Evolutionary conservation across 2,113 vertebrate species (phyloP).

Genomic region (Labeo rohita): DNA sequence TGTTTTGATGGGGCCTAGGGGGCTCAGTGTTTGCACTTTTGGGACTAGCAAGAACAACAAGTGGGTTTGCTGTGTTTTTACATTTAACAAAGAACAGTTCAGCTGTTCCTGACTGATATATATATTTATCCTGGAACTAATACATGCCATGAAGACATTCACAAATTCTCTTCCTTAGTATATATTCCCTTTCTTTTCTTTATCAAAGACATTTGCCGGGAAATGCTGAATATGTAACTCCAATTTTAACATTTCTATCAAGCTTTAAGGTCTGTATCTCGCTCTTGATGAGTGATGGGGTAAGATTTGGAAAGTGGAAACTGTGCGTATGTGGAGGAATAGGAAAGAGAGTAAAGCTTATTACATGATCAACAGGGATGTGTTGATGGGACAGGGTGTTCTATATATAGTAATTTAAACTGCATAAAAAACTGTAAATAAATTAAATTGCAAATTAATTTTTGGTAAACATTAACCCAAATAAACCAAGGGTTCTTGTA

Average conservation of each 20-base stretch:
- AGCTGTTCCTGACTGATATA: background rate
- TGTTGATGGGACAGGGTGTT: background rate
- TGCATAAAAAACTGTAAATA: background rate
- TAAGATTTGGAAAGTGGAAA: background rate
- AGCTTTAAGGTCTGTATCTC: background rate
- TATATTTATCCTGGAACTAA: background rate
- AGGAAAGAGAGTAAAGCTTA: background rate
- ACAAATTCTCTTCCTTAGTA: background rate
- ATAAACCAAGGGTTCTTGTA: too few relatives aligned
- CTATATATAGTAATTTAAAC: background rate
- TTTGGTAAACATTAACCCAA: too few relatives aligned
- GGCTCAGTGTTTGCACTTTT: too few relatives aligned
- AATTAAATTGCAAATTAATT: too few relatives aligned
- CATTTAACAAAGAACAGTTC: background rate
- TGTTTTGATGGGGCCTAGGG: too few relatives aligned
- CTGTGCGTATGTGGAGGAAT: background rate
- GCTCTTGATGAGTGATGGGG: background rate
- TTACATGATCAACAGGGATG: background rate
- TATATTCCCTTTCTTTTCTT: background rate
- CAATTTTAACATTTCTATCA: background rate
- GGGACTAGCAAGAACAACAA: too few relatives aligned
- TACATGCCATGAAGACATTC: background rate
- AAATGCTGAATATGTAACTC: background rate
- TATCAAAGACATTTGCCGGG: background rate
- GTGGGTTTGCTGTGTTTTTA: too few relatives aligned